Evolutionary conservation across 2,113 vertebrate species (phyloP).

Genomic region (Lucifuga dentata): DNA sequence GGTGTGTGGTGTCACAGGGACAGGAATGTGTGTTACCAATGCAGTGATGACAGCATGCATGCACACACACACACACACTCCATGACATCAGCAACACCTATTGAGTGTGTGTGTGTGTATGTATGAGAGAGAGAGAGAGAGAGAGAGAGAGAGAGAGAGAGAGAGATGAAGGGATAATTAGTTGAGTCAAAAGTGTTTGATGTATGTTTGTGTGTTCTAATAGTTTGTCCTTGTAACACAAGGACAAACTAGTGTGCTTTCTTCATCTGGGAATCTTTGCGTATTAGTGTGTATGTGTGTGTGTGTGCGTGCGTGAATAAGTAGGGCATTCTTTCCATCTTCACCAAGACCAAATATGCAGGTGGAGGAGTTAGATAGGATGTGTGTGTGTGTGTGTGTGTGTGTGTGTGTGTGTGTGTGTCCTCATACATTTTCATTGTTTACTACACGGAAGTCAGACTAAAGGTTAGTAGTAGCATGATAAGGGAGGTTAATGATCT

Average conservation of each 20-base stretch:
- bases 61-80: constrained; percentile 4
- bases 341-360: no score
- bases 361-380: no score
- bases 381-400: background rate
- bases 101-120: background rate
- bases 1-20: constrained; percentile 27
- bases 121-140: background rate
- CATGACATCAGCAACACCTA: constrained; percentile 34
- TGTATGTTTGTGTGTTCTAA: no score
- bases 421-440: no score
- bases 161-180: no score
- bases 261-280: no score
- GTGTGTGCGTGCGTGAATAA: background rate
- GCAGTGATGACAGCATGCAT: constrained; percentile 23
- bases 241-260: no score
- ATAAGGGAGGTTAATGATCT: constrained; percentile 5
- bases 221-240: no score
- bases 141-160: background rate
- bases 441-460: no score
- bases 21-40: constrained; percentile 40
- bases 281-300: background rate
- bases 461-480: no score
- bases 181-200: no score
- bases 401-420: background rate
- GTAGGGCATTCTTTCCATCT: no score